Evolutionary conservation across 1,140 invertebrate species (phyloP).

Genomic region (Trinorchestia longiramus): DNA sequence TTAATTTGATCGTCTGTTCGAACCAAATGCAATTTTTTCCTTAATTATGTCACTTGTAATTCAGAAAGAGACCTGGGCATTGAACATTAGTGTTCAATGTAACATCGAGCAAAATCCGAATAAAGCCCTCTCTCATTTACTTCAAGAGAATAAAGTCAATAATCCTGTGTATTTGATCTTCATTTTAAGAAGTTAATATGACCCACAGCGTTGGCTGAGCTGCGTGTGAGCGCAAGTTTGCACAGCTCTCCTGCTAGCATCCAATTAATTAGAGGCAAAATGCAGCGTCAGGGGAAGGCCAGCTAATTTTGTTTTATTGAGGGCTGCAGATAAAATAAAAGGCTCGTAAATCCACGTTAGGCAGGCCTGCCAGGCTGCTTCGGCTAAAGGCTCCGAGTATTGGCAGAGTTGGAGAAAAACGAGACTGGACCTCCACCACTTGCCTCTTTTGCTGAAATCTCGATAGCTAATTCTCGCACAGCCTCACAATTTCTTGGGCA

Average conservation of each 20-base stretch:
- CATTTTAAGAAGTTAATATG: not conserved
- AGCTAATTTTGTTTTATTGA: conserved; percentile 55
- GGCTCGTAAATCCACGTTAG: conserved; percentile 53
- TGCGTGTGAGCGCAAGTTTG: not conserved
- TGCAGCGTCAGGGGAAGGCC: conserved; percentile 28
- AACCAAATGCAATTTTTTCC: too few relatives aligned
- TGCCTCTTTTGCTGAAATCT: conserved; percentile 3
- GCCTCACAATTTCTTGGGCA: not conserved
- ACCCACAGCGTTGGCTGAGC: not conserved
- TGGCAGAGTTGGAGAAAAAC: conserved; percentile 27
- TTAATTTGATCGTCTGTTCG: too few relatives aligned
- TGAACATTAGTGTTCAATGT: too few relatives aligned
- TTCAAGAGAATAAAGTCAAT: not conserved
- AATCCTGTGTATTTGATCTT: not conserved
- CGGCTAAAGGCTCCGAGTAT: conserved; percentile 22
- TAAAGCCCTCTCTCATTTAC: too few relatives aligned
- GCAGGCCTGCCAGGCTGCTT: not conserved
- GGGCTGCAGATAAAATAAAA: conserved; percentile 51
- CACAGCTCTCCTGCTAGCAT: not conserved
- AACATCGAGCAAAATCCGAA: too few relatives aligned
- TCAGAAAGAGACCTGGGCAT: too few relatives aligned
- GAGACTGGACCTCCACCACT: not conserved
- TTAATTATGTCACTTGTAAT: too few relatives aligned
- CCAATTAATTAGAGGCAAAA: conserved; percentile 49
- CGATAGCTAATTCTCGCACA: not conserved